Evolutionary conservation across 2,797 vertebrate species (phyloP).

Genomic region (Pteropus rufus): DNA sequence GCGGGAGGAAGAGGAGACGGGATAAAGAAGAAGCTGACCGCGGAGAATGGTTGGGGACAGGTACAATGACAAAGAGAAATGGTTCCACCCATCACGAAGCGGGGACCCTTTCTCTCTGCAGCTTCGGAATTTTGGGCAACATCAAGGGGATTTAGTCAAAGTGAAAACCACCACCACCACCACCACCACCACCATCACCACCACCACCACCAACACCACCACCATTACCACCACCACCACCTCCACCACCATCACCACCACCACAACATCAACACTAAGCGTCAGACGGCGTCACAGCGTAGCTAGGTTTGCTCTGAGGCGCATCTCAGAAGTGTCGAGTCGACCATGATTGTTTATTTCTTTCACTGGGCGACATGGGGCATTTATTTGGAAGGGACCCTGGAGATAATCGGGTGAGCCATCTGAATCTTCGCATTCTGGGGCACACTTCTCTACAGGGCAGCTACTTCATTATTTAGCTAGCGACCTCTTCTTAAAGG

Average conservation of each 20-base stretch:
- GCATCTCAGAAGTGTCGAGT: neutral
- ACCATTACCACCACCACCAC: no score
- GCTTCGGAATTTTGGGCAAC: neutral
- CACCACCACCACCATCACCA: no score
- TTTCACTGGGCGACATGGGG: neutral
- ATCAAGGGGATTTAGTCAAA: neutral
- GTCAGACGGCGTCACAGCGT: neutral
- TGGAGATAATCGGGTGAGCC: neutral
- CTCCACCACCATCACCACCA: no score
- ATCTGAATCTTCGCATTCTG: neutral
- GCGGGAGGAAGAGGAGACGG: neutral
- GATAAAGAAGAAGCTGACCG: neutral
- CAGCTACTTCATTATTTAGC: neutral
- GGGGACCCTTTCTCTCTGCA: neutral
- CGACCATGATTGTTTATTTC: neutral
- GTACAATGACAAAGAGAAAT: neutral
- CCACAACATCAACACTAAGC: no score
- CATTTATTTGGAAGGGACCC: neutral
- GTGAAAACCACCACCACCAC: no score
- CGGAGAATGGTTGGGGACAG: neutral
- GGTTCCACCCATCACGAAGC: neutral
- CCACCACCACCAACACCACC: no score
- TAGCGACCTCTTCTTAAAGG: neutral
- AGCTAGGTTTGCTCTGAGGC: neutral
- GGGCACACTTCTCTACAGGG: neutral